Base-by-base conservation (phyloP, 2,888 invertebrate species). In the Bombylius discolor region DNA sequence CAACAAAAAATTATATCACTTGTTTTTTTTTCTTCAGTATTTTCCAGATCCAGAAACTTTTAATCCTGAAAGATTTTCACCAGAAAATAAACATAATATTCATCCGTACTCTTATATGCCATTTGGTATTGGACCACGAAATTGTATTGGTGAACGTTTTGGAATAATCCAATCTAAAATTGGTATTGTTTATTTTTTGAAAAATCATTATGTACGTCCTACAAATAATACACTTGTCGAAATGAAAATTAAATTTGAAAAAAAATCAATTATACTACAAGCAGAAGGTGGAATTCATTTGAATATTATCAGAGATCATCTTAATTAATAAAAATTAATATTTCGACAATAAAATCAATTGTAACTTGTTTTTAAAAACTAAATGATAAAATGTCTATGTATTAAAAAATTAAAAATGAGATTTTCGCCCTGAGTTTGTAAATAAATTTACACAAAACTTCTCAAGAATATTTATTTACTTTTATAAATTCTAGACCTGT, bases 31-130 rank as follows among this genome's bases (percentile, higher is more conserved):
- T 13, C 5, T 44, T 44, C 13, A 44, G 14, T 69, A 70, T 59
- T 73, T 65, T 59, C 66, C 68, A 4, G 62, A 73, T 47, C 75
- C 75, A 0, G 58, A 66, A 4, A 61, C 64, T 39, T 75, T 74
- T 47, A 63, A 69, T 47, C 75, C 75, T 4, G 73, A 75, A 56
- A 66, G 75, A 31, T 75, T 75, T 61, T 67, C 74, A 0, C 33
- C 65, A 6, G 64, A 65, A 47, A 72, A 73, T 47, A 69, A 69
- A 4, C 63, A 66, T n/a, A 62, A 64, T 6, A 66, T 71, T 45
- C 63, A 59, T 5, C 70, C 72, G 4, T 72, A 69, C 49, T 68
- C 72, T 5, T 70, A 70, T 56, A 56, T 66, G 34, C 73, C 73
- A 1, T 73, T 72, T 31, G 73, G 73, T 1, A 53, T 59, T 6